Evolutionary conservation across 2,797 vertebrate genomes (phyloP).

Genomic region (Cheirogaleus major): DNA sequence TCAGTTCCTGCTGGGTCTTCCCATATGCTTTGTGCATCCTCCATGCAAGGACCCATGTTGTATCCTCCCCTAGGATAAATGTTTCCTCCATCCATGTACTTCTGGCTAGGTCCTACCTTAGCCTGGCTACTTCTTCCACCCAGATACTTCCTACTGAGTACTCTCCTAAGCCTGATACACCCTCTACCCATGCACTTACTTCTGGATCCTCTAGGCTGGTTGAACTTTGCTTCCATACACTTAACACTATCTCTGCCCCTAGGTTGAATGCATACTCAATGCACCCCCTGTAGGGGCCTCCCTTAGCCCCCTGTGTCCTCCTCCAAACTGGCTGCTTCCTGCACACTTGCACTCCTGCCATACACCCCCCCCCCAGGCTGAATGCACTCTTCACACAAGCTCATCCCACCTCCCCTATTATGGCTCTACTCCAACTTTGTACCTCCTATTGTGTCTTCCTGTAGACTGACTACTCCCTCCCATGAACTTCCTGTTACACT

Average conservation of each 20-base stretch:
- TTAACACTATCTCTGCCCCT: background rate
- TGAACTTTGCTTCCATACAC: background rate
- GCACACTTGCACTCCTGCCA: background rate
- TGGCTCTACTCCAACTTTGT: background rate
- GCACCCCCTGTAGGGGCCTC: background rate
- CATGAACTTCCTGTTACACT: background rate
- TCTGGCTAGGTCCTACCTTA: background rate
- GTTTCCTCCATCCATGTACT: background rate
- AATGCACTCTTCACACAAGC: background rate
- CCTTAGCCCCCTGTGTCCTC: background rate
- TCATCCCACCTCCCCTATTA: background rate
- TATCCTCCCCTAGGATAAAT: background rate
- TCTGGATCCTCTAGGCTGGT: background rate
- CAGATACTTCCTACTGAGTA: background rate
- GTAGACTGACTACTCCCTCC: background rate
- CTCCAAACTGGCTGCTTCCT: background rate
- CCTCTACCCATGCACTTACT: background rate
- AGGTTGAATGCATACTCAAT: background rate
- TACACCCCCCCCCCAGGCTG: background rate
- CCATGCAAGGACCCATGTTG: background rate
- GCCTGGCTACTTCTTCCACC: background rate
- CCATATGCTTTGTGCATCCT: background rate
- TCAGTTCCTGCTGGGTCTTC: background rate
- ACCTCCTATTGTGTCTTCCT: background rate
- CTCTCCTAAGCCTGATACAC: background rate